Evolutionary conservation across 2,888 invertebrate species (phyloP).

Genomic region (Pammene fasciana): DNA sequence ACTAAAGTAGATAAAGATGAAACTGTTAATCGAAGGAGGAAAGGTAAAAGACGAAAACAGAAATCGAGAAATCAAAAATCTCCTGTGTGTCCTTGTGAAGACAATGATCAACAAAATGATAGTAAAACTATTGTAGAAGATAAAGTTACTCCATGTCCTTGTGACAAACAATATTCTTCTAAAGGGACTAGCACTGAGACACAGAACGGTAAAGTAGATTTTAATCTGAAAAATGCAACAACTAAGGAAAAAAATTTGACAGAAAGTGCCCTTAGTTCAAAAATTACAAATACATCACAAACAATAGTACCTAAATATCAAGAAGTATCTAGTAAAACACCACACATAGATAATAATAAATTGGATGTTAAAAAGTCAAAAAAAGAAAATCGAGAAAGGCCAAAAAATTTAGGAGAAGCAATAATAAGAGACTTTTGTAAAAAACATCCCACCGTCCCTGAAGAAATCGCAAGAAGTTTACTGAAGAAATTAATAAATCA

Average conservation of each 20-base stretch:
- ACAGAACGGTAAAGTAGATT: conserved; percentile 21
- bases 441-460: conserved; percentile 51
- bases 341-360: not conserved
- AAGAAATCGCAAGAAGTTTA: conserved; percentile 46
- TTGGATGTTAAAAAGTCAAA: conserved; percentile 23
- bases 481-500: conserved; percentile 48
- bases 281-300: not conserved
- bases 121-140: conserved; percentile 6
- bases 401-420: conserved; percentile 45
- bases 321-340: not conserved
- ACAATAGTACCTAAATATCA: not conserved
- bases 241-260: conserved; percentile 27
- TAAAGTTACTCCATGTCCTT: not conserved
- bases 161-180: conserved; percentile 1
- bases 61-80: conserved; percentile 13
- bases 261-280: not conserved
- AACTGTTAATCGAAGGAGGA: conserved; percentile 23
- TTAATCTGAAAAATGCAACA: conserved; percentile 28
- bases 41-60: conserved; percentile 34
- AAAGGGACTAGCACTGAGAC: not conserved
- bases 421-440: conserved; percentile 45
- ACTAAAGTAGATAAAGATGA: conserved; percentile 41
- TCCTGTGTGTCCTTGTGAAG: not conserved
- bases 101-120: not conserved
- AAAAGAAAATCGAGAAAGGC: conserved; percentile 19